Conservation (phyloP, 2,888 invertebrate species). For the Calameuta filiformis region DNA sequence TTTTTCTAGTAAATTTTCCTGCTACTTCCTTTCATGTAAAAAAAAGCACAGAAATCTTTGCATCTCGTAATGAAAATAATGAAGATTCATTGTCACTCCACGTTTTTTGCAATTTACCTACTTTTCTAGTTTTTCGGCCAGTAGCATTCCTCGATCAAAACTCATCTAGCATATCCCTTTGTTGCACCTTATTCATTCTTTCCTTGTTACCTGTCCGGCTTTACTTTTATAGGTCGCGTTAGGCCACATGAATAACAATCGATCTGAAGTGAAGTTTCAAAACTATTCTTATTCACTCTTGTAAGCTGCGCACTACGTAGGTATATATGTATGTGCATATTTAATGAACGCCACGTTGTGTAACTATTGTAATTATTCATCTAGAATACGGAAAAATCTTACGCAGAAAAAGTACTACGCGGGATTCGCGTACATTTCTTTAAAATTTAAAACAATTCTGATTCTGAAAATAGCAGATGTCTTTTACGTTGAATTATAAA, state of each 20-base stretch:
- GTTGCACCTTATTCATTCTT: not conserved
- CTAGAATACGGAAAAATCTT: too few species aligned
- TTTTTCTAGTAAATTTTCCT: not conserved
- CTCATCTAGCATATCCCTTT: not conserved
- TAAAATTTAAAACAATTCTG: too few species aligned
- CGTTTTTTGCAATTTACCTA: not conserved
- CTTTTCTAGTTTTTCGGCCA: not conserved
- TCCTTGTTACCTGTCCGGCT: not conserved
- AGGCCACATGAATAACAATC: not conserved
- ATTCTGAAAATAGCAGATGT: too few species aligned
- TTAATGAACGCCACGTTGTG: too few species aligned
- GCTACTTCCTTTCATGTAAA: not conserved
- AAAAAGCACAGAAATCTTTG: not conserved
- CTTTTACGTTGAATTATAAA: too few species aligned
- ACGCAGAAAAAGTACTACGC: not conserved
- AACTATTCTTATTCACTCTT: not conserved
- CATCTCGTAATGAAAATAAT: constrained; percentile 15
- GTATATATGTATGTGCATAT: too few species aligned
- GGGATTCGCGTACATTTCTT: not conserved
- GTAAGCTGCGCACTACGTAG: not conserved
- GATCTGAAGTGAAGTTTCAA: not conserved
- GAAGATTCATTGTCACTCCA: constrained; percentile 11
- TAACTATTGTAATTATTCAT: too few species aligned
- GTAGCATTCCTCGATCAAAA: not conserved
- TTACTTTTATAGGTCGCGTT: not conserved